phyloP scores from a whole-genome alignment of 2,797 vertebrate genomes.

The Tadarida brasiliensis region DNA sequence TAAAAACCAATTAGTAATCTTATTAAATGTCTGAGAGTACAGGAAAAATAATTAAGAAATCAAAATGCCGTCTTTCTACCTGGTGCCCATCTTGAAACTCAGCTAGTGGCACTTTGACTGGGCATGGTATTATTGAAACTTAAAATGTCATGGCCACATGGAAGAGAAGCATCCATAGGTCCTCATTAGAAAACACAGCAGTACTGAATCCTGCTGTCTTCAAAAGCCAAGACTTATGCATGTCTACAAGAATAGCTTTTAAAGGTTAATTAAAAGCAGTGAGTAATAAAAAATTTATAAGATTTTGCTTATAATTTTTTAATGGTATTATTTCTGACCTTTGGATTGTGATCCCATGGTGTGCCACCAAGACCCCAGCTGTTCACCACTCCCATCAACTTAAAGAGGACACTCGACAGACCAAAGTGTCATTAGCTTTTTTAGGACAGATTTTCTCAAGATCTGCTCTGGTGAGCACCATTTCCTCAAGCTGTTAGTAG shows the following conservation, averaged over 20 bases:
- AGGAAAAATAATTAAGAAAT: conserved; percentile 55
- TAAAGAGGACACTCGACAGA: conserved; percentile 57
- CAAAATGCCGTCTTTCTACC: conserved; percentile 13
- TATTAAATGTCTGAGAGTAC: conserved; percentile 3
- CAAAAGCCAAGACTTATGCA: conserved; percentile 82
- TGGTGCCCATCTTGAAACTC: conserved; percentile 63
- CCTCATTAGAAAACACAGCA: conserved; percentile 82
- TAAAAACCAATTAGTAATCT: neutral
- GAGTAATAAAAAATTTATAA: conserved; percentile 88
- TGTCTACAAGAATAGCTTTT: conserved; percentile 84
- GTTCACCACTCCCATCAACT: conserved; percentile 48
- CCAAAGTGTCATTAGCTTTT: conserved; percentile 48
- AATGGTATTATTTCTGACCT: conserved; percentile 84
- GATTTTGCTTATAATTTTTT: conserved; percentile 87
- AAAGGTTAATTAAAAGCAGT: conserved; percentile 90
- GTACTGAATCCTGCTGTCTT: conserved; percentile 80
- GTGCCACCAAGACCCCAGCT: conserved; percentile 71
- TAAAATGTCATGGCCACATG: conserved; percentile 86
- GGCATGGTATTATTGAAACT: conserved; percentile 58
- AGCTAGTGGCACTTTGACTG: conserved; percentile 74
- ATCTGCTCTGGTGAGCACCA: neutral
- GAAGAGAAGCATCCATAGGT: conserved; percentile 79
- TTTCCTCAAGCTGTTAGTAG: neutral
- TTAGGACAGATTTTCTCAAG: neutral
- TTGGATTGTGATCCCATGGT: conserved; percentile 74